Conservation (phyloP, 2,113 vertebrate species). For the Lepisosteus oculatus region DNA sequence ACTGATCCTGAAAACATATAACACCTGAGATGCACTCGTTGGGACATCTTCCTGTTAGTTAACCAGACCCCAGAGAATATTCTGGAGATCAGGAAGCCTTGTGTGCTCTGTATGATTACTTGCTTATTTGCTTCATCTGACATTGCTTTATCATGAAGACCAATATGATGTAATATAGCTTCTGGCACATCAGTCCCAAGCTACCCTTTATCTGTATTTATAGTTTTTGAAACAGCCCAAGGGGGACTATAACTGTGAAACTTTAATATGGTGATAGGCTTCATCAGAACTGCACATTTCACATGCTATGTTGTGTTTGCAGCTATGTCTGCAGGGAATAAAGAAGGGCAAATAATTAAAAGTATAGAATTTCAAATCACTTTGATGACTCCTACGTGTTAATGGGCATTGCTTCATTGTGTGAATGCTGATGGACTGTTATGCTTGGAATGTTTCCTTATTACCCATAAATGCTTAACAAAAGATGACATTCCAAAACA, state of each 20-base stretch:
- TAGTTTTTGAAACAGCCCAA: background rate
- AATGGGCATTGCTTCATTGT: background rate
- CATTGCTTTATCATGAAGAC: background rate
- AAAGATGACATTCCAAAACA: background rate
- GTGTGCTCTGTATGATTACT: slow-evolving; percentile 2
- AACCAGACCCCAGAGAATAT: background rate
- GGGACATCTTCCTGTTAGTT: too few species aligned
- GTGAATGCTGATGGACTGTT: background rate
- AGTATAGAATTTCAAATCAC: slow-evolving; percentile 6
- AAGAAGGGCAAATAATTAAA: background rate
- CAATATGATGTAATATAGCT: background rate
- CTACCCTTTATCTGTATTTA: slow-evolving; percentile 12
- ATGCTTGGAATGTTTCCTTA: too few species aligned
- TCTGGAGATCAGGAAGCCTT: background rate
- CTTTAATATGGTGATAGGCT: slow-evolving; percentile 13
- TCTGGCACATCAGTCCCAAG: background rate
- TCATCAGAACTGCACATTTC: slow-evolving; percentile 3
- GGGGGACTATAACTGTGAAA: slow-evolving; percentile 16
- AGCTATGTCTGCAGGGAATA: slow-evolving; percentile 5
- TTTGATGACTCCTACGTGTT: background rate
- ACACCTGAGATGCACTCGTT: too few species aligned
- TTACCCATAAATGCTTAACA: too few species aligned
- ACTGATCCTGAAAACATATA: too few species aligned
- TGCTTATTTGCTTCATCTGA: slow-evolving; percentile 14
- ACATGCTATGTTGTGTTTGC: background rate